Percentiles rank a stretch among this genome's conserved stretches.
Conservation (phyloP, 2,797 vertebrate species). For the Protonibea diacanthus region DNA sequence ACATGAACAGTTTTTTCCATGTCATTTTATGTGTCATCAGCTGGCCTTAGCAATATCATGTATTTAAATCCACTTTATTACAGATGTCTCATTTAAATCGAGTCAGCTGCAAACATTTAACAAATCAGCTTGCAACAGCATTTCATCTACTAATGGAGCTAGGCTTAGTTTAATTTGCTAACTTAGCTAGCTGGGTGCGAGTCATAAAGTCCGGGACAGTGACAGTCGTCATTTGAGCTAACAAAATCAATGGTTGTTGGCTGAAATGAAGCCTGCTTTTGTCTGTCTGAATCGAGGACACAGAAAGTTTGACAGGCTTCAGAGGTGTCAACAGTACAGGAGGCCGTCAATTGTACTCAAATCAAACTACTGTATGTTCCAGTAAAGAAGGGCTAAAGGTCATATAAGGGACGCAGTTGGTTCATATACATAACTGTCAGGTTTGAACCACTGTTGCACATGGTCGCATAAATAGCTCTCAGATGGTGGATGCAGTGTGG, state of each 20-base stretch:
- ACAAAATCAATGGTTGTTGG: too few relatives aligned
- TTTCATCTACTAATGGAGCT: background rate
- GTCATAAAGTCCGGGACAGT: background rate
- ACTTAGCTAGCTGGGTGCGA: background rate
- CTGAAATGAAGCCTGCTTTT: background rate
- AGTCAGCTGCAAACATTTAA: background rate
- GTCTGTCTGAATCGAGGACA: background rate
- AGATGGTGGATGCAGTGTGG: constrained; percentile 28
- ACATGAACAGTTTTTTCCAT: background rate
- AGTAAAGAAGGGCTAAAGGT: constrained; percentile 16
- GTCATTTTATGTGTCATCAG: background rate
- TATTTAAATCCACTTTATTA: background rate
- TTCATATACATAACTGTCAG: constrained; percentile 6
- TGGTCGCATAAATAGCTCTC: constrained; percentile 30
- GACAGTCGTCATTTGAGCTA: background rate
- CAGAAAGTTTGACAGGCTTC: background rate
- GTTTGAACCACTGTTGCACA: constrained; percentile 2
- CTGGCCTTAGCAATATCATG: background rate
- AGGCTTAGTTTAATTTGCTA: background rate
- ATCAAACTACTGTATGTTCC: background rate
- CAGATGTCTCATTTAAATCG: background rate
- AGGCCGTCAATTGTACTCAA: background rate
- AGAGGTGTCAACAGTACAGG: too few relatives aligned
- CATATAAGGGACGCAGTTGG: background rate
- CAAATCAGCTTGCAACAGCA: background rate